These are phyloP conservation scores for Linnaemya vulpina DNA, from an alignment of 2,888 invertebrate genomes.

Conservation along the genomic window DNA sequence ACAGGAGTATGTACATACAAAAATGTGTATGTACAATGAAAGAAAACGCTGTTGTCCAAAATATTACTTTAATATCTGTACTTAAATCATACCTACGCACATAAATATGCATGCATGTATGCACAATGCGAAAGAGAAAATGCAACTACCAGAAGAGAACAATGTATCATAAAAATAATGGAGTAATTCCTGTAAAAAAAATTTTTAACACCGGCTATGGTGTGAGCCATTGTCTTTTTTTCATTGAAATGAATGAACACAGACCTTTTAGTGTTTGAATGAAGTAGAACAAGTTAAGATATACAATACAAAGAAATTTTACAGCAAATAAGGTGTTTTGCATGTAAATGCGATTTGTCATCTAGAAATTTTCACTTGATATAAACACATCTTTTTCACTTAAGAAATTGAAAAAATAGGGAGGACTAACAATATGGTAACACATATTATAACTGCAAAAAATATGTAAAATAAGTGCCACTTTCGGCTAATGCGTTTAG, in stretches of 20 bases:
- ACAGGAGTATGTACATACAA: too few relatives aligned
- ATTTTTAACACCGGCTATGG: conserved; percentile 2
- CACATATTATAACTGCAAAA: too few relatives aligned
- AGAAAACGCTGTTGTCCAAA: neutral
- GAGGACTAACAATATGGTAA: too few relatives aligned
- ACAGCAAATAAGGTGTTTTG: conserved; percentile 69
- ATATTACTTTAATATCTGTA: neutral
- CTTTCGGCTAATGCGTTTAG: too few relatives aligned
- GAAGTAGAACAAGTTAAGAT: conserved; percentile 12
- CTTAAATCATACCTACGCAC: too few relatives aligned
- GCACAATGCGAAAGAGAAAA: neutral
- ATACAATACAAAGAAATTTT: conserved; percentile 52
- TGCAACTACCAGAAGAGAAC: conserved; percentile 23
- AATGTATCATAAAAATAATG: conserved; percentile 54
- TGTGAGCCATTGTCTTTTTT: conserved; percentile 17
- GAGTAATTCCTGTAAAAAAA: conserved; percentile 53
- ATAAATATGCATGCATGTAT: too few relatives aligned
- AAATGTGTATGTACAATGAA: neutral
- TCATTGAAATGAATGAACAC: conserved; percentile 41
- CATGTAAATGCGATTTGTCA: conserved; percentile 74
- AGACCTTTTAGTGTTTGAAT: conserved; percentile 40
- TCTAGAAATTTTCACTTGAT: conserved; percentile 72
- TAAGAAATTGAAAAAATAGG: conserved; percentile 60
- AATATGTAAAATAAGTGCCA: too few relatives aligned
- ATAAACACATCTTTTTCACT: conserved; percentile 67